A percentile compares a stretch with the other conserved stretches of the same genome.
phyloP scores from a whole-genome alignment of 2,113 vertebrate genomes.

The Illadopsis cleaveri region DNA sequence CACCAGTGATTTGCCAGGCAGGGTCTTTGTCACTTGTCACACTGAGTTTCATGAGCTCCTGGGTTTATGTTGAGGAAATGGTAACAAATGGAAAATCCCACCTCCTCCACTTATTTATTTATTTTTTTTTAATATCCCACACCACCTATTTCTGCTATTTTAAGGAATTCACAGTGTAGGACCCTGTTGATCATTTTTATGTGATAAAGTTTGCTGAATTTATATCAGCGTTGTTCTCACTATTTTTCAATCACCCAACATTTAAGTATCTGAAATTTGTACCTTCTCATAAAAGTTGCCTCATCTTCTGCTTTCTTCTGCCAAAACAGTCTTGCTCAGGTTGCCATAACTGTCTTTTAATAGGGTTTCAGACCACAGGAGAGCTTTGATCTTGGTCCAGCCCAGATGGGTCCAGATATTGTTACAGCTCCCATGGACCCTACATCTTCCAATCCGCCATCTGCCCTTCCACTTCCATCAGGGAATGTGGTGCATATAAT shows the following conservation, averaged over 20 bases:
- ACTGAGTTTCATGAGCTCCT: background rate
- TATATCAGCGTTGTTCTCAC: background rate
- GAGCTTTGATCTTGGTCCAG: slow-evolving; percentile 19
- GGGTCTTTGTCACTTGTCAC: background rate
- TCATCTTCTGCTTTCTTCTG: background rate
- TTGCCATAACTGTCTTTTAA: slow-evolving; percentile 27
- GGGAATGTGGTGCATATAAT: background rate
- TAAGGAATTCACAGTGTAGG: background rate
- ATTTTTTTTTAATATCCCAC: background rate
- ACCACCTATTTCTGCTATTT: background rate
- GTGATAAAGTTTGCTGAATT: background rate
- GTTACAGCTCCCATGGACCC: background rate
- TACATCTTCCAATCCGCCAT: slow-evolving; percentile 30
- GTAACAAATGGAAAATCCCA: background rate
- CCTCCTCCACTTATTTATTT: accelerated
- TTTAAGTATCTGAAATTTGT: background rate
- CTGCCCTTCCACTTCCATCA: slow-evolving; percentile 39
- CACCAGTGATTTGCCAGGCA: background rate
- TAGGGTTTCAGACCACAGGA: background rate
- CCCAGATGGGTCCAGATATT: slow-evolving; percentile 52
- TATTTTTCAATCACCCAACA: slow-evolving; percentile 17
- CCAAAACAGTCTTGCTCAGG: background rate
- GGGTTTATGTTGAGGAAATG: background rate
- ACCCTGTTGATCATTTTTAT: background rate
- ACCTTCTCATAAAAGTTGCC: background rate